These are phyloP conservation scores for Stegostoma tigrinum DNA, from an alignment of 2,113 vertebrate genomes.

Conservation along the genomic window DNA sequence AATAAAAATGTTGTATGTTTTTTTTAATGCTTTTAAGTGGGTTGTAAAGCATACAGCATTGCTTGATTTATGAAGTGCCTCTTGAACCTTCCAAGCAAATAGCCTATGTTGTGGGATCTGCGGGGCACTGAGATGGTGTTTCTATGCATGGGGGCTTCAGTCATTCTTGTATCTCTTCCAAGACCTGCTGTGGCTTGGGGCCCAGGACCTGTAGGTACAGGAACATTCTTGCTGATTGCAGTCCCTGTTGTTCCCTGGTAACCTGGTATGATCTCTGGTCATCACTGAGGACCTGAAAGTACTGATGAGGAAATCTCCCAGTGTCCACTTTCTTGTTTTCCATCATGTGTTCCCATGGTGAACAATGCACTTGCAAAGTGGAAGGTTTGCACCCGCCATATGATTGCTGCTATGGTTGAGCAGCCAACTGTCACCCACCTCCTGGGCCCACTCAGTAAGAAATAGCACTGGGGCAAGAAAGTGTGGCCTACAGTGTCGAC, in stretches of 20 bases:
- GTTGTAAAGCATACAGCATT: not conserved
- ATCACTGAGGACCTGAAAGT: not conserved
- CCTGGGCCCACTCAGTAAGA: not conserved
- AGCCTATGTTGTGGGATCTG: not conserved
- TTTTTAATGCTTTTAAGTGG: conserved; percentile 28
- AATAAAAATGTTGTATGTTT: conserved; percentile 29
- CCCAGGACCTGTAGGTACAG: too few relatives aligned
- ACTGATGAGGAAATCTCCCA: not conserved
- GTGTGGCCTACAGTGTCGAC: not conserved
- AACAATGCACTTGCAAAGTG: not conserved
- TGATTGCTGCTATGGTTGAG: not conserved
- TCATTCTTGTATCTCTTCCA: not conserved
- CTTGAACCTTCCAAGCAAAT: not conserved
- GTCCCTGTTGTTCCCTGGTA: not conserved
- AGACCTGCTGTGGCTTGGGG: not conserved
- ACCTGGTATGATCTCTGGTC: not conserved
- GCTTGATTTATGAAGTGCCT: conserved; percentile 30
- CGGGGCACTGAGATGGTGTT: not conserved
- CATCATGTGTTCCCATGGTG: not conserved
- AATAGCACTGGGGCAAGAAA: not conserved
- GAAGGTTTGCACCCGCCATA: not conserved
- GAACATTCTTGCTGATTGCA: too few relatives aligned
- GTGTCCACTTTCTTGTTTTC: not conserved
- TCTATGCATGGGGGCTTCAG: not conserved
- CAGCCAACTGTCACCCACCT: not conserved